Evolutionary conservation across 1,140 invertebrate genomes (phyloP).

Genomic region (Apis florea): DNA sequence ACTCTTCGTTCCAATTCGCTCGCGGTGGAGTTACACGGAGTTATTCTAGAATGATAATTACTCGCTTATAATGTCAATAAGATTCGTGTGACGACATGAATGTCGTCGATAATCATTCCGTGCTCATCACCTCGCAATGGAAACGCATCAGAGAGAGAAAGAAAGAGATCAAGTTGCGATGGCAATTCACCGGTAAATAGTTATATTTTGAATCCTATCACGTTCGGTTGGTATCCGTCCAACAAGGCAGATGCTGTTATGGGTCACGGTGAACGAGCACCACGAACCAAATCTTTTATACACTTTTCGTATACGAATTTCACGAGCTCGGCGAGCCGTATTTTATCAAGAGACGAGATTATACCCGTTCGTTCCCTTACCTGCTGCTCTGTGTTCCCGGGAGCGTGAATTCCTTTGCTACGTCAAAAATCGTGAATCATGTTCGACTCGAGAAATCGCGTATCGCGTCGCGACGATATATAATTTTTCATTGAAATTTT

Average conservation of each 20-base stretch:
- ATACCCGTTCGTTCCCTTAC: background rate
- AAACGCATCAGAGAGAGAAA: too few relatives aligned
- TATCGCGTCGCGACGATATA: too few relatives aligned
- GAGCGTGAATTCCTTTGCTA: background rate
- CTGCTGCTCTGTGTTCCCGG: background rate
- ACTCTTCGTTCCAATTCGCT: slow-evolving; percentile 39
- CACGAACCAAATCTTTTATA: background rate
- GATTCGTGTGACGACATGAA: slow-evolving; percentile 47
- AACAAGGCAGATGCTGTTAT: slow-evolving; percentile 13
- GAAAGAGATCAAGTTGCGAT: background rate
- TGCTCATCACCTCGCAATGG: slow-evolving; percentile 24
- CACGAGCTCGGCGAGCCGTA: background rate
- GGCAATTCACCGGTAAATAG: slow-evolving; percentile 17
- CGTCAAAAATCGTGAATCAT: too few relatives aligned
- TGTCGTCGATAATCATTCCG: background rate
- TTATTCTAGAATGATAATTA: slow-evolving; percentile 48
- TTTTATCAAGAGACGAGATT: background rate
- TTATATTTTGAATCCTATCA: slow-evolving; percentile 3
- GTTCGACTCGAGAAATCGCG: too few relatives aligned
- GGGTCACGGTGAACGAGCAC: background rate
- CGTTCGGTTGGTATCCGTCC: background rate
- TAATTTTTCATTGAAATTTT: too few relatives aligned
- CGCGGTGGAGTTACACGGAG: background rate
- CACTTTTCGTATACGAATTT: slow-evolving; percentile 9
- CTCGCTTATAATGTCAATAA: slow-evolving; percentile 48